phyloP scores from a whole-genome alignment of 2,888 invertebrate genomes.

The Pecten maximus region DNA sequence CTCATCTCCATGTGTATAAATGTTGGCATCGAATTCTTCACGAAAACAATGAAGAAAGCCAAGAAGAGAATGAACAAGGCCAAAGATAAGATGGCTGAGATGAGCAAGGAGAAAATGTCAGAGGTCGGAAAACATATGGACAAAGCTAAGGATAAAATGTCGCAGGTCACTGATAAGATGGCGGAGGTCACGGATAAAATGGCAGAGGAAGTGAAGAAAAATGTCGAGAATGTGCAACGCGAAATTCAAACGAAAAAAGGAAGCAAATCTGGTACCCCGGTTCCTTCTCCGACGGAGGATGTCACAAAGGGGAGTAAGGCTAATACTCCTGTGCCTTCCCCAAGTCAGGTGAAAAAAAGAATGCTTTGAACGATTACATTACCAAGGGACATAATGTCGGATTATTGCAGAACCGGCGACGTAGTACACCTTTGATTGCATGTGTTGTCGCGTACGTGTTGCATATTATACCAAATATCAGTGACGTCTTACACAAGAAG shows the following conservation, averaged over 20 bases:
- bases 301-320: background rate
- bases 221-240: background rate
- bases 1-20: slow-evolving; percentile 98
- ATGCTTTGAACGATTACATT: too few relatives aligned
- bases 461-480: too few relatives aligned
- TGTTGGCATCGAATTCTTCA: slow-evolving; percentile 86
- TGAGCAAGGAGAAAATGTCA: slow-evolving; percentile 54
- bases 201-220: slow-evolving; percentile 14
- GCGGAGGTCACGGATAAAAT: slow-evolving; percentile 6
- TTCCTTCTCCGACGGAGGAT: background rate
- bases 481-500: too few relatives aligned
- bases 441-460: too few relatives aligned
- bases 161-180: slow-evolving; percentile 49
- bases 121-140: slow-evolving; percentile 49
- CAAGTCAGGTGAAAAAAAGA: background rate
- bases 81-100: slow-evolving; percentile 62
- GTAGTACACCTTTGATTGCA: background rate
- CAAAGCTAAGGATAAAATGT: slow-evolving; percentile 59
- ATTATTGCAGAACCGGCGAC: background rate
- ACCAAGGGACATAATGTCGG: too few relatives aligned
- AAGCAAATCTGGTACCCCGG: background rate
- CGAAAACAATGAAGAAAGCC: slow-evolving; percentile 69
- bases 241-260: background rate
- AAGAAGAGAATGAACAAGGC: slow-evolving; percentile 69
- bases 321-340: background rate